Conservation (phyloP, 2,888 invertebrate genomes). For the Hypolimnas misippus region DNA sequence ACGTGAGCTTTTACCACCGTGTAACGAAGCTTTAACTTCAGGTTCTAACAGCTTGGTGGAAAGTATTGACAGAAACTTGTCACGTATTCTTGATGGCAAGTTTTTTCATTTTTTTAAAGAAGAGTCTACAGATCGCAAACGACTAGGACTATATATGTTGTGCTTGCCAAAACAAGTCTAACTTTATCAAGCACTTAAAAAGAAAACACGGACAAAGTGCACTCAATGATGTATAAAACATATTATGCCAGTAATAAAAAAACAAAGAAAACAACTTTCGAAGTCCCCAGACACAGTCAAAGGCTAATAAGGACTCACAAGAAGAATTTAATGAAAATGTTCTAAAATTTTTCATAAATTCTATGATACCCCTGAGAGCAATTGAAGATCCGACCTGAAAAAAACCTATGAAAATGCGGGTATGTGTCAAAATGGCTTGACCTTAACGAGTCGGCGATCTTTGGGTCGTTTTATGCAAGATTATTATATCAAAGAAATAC, state of each 20-base stretch:
- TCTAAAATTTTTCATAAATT: neutral
- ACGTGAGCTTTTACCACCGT: no score
- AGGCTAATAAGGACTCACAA: neutral
- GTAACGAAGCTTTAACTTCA: no score
- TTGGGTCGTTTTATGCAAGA: neutral
- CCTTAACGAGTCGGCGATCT: neutral
- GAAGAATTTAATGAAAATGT: neutral
- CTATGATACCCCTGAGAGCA: neutral
- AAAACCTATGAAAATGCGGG: neutral
- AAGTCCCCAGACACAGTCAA: no score
- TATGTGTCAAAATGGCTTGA: neutral
- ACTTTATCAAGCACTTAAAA: neutral
- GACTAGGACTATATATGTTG: neutral
- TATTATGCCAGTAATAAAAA: neutral
- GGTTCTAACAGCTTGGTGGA: no score
- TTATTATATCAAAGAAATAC: neutral
- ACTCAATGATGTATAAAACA: neutral
- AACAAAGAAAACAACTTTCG: no score
- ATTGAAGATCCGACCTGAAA: neutral
- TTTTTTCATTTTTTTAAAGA: neutral
- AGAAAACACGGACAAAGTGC: neutral
- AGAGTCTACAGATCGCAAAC: neutral
- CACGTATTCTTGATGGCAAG: neutral
- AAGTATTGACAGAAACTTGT: no score
- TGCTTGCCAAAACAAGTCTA: neutral